Conservation (phyloP, 2,113 vertebrate species). For the Myotis davidii region DNA sequence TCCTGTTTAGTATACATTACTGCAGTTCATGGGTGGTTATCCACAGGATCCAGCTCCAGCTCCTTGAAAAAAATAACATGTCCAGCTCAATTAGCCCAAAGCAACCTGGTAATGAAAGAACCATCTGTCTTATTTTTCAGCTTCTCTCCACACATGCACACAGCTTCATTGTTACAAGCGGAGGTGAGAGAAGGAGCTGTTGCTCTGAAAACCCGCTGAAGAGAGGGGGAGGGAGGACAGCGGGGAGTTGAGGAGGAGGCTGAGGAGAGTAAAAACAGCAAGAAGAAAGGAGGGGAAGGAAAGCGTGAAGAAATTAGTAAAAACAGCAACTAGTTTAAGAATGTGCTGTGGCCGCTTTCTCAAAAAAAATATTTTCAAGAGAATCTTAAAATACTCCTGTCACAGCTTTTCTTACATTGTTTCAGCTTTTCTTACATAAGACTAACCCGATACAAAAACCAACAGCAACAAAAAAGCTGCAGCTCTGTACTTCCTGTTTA, state of each 20-base stretch:
- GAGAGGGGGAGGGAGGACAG: not conserved
- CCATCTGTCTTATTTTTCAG: slow-evolving; percentile 55
- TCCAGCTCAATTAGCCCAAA: slow-evolving; percentile 34
- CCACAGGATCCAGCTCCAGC: not conserved
- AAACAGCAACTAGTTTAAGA: not conserved
- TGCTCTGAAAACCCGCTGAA: not conserved
- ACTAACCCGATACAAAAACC: not conserved
- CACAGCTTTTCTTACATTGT: not conserved
- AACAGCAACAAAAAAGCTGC: not conserved
- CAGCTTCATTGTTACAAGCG: slow-evolving; percentile 48
- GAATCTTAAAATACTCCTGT: not conserved
- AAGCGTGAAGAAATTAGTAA: not conserved
- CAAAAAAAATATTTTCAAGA: not conserved
- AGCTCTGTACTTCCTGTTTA: not conserved
- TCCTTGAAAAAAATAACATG: slow-evolving; percentile 25
- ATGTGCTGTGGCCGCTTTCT: not conserved
- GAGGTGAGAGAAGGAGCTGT: not conserved
- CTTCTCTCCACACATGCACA: slow-evolving; percentile 40
- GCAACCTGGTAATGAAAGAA: slow-evolving; percentile 55
- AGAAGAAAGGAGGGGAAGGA: not conserved
- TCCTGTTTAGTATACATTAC: not conserved
- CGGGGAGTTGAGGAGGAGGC: not conserved
- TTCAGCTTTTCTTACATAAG: not conserved
- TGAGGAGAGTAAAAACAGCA: not conserved
- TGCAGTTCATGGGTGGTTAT: not conserved